Evolutionary conservation across 2,888 invertebrate genomes (phyloP).

Genomic region (Tholera decimalis): DNA sequence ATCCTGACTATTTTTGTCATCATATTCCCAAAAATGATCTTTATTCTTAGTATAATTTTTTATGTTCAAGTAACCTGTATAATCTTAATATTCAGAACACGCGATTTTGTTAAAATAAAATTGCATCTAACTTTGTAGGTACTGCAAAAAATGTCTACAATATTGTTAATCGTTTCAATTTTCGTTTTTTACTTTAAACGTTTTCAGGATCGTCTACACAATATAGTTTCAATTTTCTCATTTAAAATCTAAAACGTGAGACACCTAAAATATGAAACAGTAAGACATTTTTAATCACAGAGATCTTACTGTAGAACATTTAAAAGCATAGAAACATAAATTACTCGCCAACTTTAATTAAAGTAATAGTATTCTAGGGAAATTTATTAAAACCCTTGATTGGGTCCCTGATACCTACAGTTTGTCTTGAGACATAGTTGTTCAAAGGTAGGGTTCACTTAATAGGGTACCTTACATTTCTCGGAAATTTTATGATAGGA

Average conservation of each 20-base stretch:
- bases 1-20: not conserved
- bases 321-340: slow-evolving; percentile 24
- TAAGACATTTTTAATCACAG: slow-evolving; percentile 29
- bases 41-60: not conserved
- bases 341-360: slow-evolving; percentile 53
- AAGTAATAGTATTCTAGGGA: slow-evolving; percentile 49
- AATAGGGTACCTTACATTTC: not conserved
- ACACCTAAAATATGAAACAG: slow-evolving; percentile 27
- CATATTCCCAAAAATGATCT: not conserved
- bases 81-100: not conserved
- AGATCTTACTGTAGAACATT: slow-evolving; percentile 19
- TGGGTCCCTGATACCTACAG: slow-evolving; percentile 49
- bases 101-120: not conserved
- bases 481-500: not conserved
- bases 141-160: not conserved
- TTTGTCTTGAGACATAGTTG: slow-evolving; percentile 33
- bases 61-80: not conserved
- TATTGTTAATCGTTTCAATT: not conserved
- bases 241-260: slow-evolving; percentile 29
- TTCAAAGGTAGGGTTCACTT: slow-evolving; percentile 26
- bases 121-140: slow-evolving; percentile 5
- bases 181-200: slow-evolving; percentile 7
- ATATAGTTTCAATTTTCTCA: slow-evolving; percentile 1
- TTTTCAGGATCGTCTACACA: not conserved
- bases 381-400: slow-evolving; percentile 60